These are phyloP conservation scores for Gonocerus acuteangulatus DNA, from an alignment of 2,888 invertebrate genomes.

Conservation along the genomic window DNA sequence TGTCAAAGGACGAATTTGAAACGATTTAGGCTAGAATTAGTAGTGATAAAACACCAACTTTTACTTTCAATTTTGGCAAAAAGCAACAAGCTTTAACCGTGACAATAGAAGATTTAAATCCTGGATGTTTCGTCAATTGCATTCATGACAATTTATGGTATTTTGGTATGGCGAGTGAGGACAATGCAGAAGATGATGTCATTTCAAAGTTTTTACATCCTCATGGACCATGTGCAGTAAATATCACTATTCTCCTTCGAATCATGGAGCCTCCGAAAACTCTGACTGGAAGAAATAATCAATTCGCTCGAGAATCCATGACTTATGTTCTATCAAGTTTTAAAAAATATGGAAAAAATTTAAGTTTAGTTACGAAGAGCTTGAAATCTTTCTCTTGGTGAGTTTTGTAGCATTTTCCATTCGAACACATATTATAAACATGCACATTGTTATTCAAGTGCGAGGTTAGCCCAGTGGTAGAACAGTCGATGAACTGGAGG, in stretches of 20 bases:
- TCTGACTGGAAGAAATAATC: slow-evolving; percentile 10
- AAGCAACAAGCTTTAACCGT: background rate
- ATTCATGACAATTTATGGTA: slow-evolving; percentile 15
- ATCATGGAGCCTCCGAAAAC: background rate
- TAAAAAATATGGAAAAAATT: background rate
- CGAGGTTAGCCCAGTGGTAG: too few species aligned
- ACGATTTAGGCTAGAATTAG: too few species aligned
- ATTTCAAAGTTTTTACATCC: slow-evolving; percentile 7
- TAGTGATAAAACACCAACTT: too few species aligned
- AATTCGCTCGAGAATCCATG: too few species aligned
- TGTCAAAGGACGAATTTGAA: too few species aligned
- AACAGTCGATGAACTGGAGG: too few species aligned
- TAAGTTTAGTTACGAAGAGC: background rate
- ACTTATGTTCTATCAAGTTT: background rate
- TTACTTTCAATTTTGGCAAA: too few species aligned
- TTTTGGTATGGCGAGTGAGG: slow-evolving; percentile 10
- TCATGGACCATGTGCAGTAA: background rate
- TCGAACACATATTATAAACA: too few species aligned
- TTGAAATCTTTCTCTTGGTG: too few species aligned
- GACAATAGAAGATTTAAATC: background rate
- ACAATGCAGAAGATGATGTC: slow-evolving; percentile 14
- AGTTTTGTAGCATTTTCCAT: too few species aligned
- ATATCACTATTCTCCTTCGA: background rate
- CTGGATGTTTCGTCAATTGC: slow-evolving; percentile 8
- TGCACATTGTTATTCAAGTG: too few species aligned